Evolutionary conservation across 2,113 vertebrate species (phyloP), one percentile per base, ranked within the genome.

Genomic region (Megalops atlanticus): DNA sequence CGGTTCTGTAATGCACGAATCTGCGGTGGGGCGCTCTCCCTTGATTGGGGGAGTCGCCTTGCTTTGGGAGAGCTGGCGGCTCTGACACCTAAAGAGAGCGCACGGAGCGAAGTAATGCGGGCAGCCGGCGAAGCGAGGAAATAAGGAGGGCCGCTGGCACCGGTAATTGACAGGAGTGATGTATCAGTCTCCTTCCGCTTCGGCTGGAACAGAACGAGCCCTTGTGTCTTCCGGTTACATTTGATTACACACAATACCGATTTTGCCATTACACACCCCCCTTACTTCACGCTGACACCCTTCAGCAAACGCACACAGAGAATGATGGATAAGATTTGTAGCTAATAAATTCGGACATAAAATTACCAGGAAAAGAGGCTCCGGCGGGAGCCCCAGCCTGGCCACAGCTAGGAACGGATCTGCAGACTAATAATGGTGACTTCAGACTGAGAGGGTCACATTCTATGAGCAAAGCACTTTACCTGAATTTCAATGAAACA

Each of bases 141-240:
- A 64, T 8, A 8, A 64, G 58, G n/a, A 64, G 58, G 58, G 10
- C 58, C 11, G 58, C n/a, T n/a, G 24, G n/a, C 4, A n/a, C 58
- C 58, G 2, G 58, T 64, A 64, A 64, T 64, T 64, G 58, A 64
- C 58, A 64, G 58, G 58, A 21, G 58, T 64, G 58, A 64, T 64
- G 58, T 64, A 64, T 64, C 58, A 64, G 58, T 10, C 24, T 31
- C 31, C 58, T 64, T n/a, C 35, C 70, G 4, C 12, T 18, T 72
- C 15, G 4, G 70, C 70, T 27, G 4, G 31, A 72, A 39, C 21
- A 12, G 21, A 24, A 35, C 2, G 21, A 1, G 70, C 70, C 38
- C 38, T 27, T 14, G 21, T 21, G 18, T 72, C 21, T 39, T 12
- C 70, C 2, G 33, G 35, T 39, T 73, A 38, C 38, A 27, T 73